A percentile compares a stretch with the other conserved stretches of the same genome.
phyloP scores from a whole-genome alignment of 2,888 invertebrate species.

The Entomobrya proxima region DNA sequence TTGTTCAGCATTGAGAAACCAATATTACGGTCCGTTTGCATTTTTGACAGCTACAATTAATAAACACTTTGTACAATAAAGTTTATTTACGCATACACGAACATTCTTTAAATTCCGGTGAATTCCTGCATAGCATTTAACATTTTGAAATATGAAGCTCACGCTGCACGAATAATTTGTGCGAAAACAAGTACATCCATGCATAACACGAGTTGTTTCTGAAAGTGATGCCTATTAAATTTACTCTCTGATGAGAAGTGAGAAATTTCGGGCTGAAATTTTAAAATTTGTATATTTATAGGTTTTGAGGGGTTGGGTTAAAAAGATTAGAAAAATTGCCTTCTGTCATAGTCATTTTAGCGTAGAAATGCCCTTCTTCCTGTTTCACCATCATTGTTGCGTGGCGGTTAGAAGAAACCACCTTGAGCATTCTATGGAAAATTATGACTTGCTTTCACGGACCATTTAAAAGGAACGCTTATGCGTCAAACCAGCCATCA shows the following conservation, averaged over 20 bases:
- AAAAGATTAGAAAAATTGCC: constrained; percentile 29
- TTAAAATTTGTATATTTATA: constrained; percentile 2
- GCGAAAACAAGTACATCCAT: not conserved
- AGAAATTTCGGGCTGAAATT: not conserved
- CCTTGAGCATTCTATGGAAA: not conserved
- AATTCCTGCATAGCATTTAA: not conserved
- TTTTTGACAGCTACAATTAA: constrained; percentile 24
- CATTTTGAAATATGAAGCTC: not conserved
- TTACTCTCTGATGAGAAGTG: not conserved
- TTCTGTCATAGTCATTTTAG: constrained; percentile 40
- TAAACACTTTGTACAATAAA: not conserved
- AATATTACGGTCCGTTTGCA: not conserved
- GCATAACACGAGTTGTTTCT: not conserved
- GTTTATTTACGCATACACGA: not conserved
- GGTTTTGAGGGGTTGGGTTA: constrained; percentile 17
- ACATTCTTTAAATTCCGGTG: not conserved
- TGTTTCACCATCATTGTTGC: not conserved
- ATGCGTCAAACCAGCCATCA: constrained; percentile 17
- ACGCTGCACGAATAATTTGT: not conserved
- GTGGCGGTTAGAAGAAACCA: not conserved
- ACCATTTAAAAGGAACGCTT: constrained; percentile 69
- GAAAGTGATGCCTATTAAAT: not conserved
- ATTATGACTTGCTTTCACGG: constrained; percentile 65
- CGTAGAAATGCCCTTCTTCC: constrained; percentile 12
- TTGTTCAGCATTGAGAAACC: not conserved